Conservation (phyloP, 1,140 invertebrate species). For the Zaprionus davidi region DNA sequence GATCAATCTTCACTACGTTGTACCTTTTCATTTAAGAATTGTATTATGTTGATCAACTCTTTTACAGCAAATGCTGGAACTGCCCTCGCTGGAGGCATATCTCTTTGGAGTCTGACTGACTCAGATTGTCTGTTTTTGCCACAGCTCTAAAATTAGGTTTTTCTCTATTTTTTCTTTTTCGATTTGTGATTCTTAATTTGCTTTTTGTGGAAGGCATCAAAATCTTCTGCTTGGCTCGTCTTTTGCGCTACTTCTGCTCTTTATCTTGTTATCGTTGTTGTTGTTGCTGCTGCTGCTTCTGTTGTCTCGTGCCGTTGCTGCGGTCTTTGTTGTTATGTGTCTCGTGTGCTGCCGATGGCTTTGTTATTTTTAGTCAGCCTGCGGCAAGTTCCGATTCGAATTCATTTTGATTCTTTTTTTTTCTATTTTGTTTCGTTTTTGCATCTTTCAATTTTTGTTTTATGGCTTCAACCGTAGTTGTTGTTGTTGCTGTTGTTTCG, state of each 20-base stretch:
- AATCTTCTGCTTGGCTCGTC: conserved; percentile 36
- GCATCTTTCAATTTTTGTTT: conserved; percentile 61
- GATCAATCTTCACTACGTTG: neutral
- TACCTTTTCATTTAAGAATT: neutral
- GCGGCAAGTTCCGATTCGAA: conserved; percentile 63
- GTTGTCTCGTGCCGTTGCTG: conserved; percentile 41
- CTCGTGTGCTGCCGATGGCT: conserved; percentile 64
- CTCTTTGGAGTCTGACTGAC: conserved; percentile 55
- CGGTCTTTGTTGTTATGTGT: conserved; percentile 29
- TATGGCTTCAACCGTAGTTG: conserved; percentile 6
- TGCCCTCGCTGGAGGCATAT: conserved; percentile 31
- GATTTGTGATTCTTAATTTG: conserved; percentile 75
- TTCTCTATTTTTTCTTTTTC: conserved; percentile 55
- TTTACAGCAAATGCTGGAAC: neutral
- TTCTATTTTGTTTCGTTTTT: conserved; percentile 24
- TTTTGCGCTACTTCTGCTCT: conserved; percentile 42
- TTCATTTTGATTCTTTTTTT: conserved; percentile 60
- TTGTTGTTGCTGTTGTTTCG: neutral
- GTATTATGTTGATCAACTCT: neutral
- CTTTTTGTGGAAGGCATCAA: conserved; percentile 71
- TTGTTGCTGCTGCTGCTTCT: conserved; percentile 26
- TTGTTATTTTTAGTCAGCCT: conserved; percentile 73
- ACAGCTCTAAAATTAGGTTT: conserved; percentile 77
- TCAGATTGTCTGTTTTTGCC: conserved; percentile 60
- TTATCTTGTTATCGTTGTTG: conserved; percentile 49